Conservation (phyloP, 2,888 invertebrate genomes). For the Apocheima hispidaria region DNA sequence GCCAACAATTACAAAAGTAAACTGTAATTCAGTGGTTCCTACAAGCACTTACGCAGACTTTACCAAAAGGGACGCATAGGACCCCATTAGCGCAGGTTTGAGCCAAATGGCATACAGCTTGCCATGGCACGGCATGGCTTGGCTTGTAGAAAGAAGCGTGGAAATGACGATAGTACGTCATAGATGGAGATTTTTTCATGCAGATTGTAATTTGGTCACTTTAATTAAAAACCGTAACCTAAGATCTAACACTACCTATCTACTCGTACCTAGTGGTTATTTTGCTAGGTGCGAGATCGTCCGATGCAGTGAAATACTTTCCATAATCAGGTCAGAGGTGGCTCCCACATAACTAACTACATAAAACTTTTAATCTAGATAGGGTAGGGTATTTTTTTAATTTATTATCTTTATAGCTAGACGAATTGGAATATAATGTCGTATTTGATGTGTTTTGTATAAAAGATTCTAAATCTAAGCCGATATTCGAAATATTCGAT, state of each 20-base stretch:
- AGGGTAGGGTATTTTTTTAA: slow-evolving; percentile 23
- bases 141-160: too few species aligned
- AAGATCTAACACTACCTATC: neutral
- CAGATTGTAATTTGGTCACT: neutral
- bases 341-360: slow-evolving; percentile 20
- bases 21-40: neutral
- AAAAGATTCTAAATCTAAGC: too few species aligned
- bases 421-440: neutral
- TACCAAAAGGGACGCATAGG: neutral
- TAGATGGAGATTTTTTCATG: neutral
- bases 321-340: slow-evolving; percentile 29
- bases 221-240: neutral
- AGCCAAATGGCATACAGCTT: neutral
- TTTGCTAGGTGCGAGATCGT: slow-evolving; percentile 12
- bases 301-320: slow-evolving; percentile 14
- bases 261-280: neutral
- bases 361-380: slow-evolving; percentile 18
- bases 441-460: too few species aligned
- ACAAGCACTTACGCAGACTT: neutral
- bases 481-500: too few species aligned
- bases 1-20: neutral
- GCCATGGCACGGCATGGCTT: neutral
- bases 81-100: neutral
- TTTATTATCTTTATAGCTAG: too few species aligned
- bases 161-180: neutral